Evolutionary conservation across 2,888 invertebrate species (phyloP), one percentile per base, ranked within the genome.

Genomic region (Dicranocentrus wangi): DNA sequence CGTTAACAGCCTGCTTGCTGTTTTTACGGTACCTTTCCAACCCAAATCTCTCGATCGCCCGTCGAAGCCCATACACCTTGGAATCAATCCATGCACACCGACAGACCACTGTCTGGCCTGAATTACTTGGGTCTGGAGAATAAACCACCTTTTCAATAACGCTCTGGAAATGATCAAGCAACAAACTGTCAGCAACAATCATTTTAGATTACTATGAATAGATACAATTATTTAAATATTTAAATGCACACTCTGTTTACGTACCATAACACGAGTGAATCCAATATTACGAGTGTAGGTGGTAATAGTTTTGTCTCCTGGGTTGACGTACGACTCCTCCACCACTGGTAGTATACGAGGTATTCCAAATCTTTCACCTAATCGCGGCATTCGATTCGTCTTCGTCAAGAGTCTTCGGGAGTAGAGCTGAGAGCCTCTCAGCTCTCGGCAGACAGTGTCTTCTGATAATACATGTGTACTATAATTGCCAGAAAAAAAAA

Each of bases 271-370:
- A 91, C 94, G 94, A 17, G 94, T 94, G 88, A 93, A 94, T 79
- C 96, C 97, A 87, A 98, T 90, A 90, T 99, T 99, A 87, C 97
- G 92, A 0, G 98, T 98, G 88, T 97, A 97, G 0, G 98, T 98
- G 25, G 93, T 92, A 13, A 99, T 90, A 19, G 93, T 92, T 88
- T 93, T 95, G 68, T 92, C 92, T 83, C 93, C 91, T 0, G 95
- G 94, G 89, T 99, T 98, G 51, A 97, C 93, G 82, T 96, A 91
- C 2, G 97, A 97, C 89, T 99, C 98, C 89, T 99, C 99, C 8
- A 99, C 91, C 70, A 99, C 95, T 88, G 94, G 94, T 1, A 98
- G 95, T 58, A 82, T 65, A 78, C 93, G 91, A 88, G 93, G 92
- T 58, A 15, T 3, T 15, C 25, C 23, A 87, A 95, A 93, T 88